These are phyloP conservation scores for Plutomurus gul DNA, from an alignment of 1,140 invertebrate species.

Conservation along the genomic window DNA sequence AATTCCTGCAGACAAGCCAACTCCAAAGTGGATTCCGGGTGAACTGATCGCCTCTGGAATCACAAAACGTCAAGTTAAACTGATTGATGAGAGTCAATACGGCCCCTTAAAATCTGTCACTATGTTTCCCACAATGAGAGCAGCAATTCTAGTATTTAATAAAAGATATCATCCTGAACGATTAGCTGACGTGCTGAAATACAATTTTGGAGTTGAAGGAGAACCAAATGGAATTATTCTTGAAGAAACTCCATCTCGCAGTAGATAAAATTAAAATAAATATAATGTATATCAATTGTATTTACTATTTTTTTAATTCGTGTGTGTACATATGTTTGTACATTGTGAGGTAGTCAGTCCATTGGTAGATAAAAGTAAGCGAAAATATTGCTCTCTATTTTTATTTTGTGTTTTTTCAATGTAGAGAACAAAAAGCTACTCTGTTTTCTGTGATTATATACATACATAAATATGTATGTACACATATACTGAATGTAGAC, in stretches of 20 bases:
- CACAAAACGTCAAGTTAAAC: conserved; percentile 23
- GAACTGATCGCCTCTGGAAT: conserved; percentile 31
- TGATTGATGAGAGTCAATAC: conserved; percentile 35
- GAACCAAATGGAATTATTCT: conserved; percentile 39
- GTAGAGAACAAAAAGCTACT: too few relatives aligned
- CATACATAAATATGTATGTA: too few relatives aligned
- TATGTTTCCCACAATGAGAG: conserved; percentile 14
- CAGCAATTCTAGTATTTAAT: conserved; percentile 34
- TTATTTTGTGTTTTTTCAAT: too few relatives aligned
- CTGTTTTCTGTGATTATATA: too few relatives aligned
- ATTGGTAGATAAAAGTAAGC: too few relatives aligned
- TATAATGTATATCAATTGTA: too few relatives aligned
- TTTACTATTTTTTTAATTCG: too few relatives aligned
- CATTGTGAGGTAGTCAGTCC: too few relatives aligned
- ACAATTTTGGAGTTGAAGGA: conserved; percentile 31
- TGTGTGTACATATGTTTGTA: too few relatives aligned
- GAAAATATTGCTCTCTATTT: too few relatives aligned
- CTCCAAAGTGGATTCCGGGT: conserved; percentile 38
- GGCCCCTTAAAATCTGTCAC: conserved; percentile 37
- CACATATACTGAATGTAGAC: too few relatives aligned
- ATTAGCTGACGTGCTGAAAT: conserved; percentile 34
- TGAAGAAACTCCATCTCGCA: background rate
- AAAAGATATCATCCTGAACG: conserved; percentile 39
- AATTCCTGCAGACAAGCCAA: conserved; percentile 29
- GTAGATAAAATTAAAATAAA: too few relatives aligned